Evolutionary conservation across 2,797 vertebrate species (phyloP).

Genomic region (Australoheros facetus): DNA sequence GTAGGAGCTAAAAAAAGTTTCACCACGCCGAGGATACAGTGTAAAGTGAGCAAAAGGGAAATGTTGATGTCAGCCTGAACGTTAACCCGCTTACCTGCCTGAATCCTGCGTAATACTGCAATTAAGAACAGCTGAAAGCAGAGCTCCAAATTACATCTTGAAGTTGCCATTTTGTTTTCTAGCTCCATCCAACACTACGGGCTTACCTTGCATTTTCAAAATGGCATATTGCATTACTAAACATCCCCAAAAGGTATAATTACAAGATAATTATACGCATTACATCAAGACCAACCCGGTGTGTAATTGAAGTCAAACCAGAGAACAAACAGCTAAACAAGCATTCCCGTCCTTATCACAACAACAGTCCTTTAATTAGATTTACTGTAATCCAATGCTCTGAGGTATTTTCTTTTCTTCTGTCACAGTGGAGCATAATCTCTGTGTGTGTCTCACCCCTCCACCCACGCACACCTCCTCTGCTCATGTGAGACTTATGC

Average conservation of each 20-base stretch:
- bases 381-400: conserved; percentile 52
- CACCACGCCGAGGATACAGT: background rate
- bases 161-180: conserved; percentile 33
- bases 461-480: conserved; percentile 20
- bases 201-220: conserved; percentile 53
- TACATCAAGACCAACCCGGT: conserved; percentile 62
- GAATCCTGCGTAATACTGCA: background rate
- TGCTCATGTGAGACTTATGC: conserved; percentile 36
- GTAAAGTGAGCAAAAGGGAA: background rate
- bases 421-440: conserved; percentile 40
- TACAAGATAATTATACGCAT: conserved; percentile 70
- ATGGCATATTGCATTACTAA: conserved; percentile 69
- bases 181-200: conserved; percentile 36
- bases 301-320: conserved; percentile 61
- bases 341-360: conserved; percentile 66
- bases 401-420: conserved; percentile 53
- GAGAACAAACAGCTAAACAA: conserved; percentile 58
- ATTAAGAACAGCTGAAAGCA: background rate
- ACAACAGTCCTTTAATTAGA: conserved; percentile 71
- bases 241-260: conserved; percentile 65
- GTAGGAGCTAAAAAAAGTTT: background rate
- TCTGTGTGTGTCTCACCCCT: conserved; percentile 17
- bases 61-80: background rate
- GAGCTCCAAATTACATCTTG: conserved; percentile 16
- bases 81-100: background rate